A percentile compares a stretch with the other conserved stretches of the same genome.
Conservation (phyloP, 2,888 invertebrate genomes). For the Drosophila differens region DNA sequence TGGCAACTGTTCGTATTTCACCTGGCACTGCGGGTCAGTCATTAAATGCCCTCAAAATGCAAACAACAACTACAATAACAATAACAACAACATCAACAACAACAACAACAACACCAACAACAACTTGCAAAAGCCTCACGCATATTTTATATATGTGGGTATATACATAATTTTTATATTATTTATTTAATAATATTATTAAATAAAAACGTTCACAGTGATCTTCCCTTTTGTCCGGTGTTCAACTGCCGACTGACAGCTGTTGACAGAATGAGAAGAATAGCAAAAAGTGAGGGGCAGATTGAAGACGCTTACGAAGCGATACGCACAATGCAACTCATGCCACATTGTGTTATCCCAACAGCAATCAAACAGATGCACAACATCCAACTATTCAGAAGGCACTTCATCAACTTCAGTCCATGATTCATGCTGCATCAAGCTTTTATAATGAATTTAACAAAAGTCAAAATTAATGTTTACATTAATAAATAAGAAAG, state of each 20-base stretch:
- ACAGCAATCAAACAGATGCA: conserved; percentile 58
- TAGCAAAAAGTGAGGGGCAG: conserved; percentile 27
- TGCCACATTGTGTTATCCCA: conserved; percentile 53
- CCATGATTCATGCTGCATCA: conserved; percentile 1
- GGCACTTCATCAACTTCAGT: conserved; percentile 8
- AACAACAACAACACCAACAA: conserved; percentile 17
- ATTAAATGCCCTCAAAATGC: conserved; percentile 78
- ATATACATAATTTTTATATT: conserved; percentile 17
- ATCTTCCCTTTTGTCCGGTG: conserved; percentile 46
- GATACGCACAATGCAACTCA: conserved; percentile 51
- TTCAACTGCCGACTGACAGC: conserved; percentile 49
- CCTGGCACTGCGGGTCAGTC: conserved; percentile 75
- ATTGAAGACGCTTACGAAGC: background rate
- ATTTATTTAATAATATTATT: conserved; percentile 73
- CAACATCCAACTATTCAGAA: conserved; percentile 38
- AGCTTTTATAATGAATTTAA: background rate
- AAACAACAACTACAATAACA: conserved; percentile 61
- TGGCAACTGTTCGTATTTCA: conserved; percentile 80
- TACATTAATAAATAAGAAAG: background rate
- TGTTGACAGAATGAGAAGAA: conserved; percentile 58
- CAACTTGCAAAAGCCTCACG: conserved; percentile 50
- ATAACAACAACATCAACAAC: conserved; percentile 23
- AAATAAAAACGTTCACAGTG: conserved; percentile 65
- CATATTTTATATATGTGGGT: conserved; percentile 8
- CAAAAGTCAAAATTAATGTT: conserved; percentile 6